Conservation (phyloP, 2,113 vertebrate genomes). For the Neoarius graeffei region DNA sequence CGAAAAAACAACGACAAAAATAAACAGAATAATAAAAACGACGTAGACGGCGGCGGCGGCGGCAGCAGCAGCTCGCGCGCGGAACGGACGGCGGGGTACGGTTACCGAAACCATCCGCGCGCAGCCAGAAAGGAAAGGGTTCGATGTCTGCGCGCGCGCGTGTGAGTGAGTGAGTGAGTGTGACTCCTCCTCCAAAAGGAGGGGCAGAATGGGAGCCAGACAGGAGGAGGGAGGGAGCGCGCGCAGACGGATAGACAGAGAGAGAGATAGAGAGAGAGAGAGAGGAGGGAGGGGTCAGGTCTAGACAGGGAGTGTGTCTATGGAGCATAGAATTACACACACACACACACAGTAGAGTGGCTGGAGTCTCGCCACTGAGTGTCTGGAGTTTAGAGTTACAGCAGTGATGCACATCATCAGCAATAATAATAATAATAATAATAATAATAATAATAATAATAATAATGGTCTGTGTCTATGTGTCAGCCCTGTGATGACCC, state of each 20-base stretch:
- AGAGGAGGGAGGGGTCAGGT: conserved; percentile 9
- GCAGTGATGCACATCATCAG: neutral
- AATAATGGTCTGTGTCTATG: too few species aligned
- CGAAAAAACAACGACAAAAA: neutral
- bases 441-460: neutral
- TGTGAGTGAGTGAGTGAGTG: neutral
- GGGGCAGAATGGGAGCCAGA: conserved; percentile 32
- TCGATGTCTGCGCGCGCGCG: neutral
- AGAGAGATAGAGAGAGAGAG: neutral
- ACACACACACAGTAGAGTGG: neutral
- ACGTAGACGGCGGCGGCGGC: neutral
- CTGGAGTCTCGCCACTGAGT: conserved; percentile 5
- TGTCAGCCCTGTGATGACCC: too few species aligned
- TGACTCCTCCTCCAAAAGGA: conserved; percentile 28
- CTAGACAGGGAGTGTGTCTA: conserved; percentile 34
- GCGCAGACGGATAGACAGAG: conserved; percentile 24
- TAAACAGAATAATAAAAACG: neutral
- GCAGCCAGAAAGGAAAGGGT: conserved; percentile 19
- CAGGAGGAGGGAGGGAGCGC: conserved; percentile 14
- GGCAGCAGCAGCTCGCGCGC: neutral
- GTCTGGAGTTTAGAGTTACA: conserved; percentile 28
- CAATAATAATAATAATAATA: neutral
- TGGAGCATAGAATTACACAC: conserved; percentile 8
- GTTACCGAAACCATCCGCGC: conserved; percentile 8
- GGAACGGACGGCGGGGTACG: neutral